Base-by-base conservation (phyloP, 1,140 invertebrate species). In the Aphelinus atriplicis region DNA sequence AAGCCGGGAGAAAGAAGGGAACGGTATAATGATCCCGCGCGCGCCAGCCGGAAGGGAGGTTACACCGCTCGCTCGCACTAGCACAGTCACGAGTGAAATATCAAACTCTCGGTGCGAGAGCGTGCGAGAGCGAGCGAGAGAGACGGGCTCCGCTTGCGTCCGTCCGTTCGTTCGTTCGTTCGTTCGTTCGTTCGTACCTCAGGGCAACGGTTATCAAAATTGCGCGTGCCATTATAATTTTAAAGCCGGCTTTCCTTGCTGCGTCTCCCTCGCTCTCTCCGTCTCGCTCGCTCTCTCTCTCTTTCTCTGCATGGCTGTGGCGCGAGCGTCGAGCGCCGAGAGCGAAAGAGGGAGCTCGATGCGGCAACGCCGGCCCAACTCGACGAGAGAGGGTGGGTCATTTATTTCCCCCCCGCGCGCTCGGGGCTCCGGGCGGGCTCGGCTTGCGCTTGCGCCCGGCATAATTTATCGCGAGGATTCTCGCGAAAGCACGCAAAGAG, bases 401-500 rank as follows among this genome's bases (percentile, higher is more conserved):
- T 88, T 88, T 87, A 88, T 88, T 87, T 86, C 85, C 83, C 83
- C 82, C 82, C 84, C 74, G 65, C 69, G 62, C 50, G 10, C 48
- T 53, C 26, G n/a, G 9, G 51, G 2, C 50, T 26, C 26, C 26
- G 26, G 26, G 26, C 26, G 26, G 26, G 71, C 55, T 58, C 63
- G 55, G 56, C 70, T 7, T 9, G 10, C 48, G 68, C 74, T 63
- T 64, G 56, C 82, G 84, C 84, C 82, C 82, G 83, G 85, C 86
- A 87, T 87, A 88, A 87, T 87, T 87, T 88, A 87, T 87, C 85
- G 87, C 86, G 86, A 87, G 86, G 86, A 87, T 87, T 88, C 87
- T 86, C 86, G 84, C 86, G 85, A 88, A 86, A 88, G 85, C 84
- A 87, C 84, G 86, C 84, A 86, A 83, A 83, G 83, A 76, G 72